Conservation (phyloP, 2,113 vertebrate species). For the Hiodon tergisus region DNA sequence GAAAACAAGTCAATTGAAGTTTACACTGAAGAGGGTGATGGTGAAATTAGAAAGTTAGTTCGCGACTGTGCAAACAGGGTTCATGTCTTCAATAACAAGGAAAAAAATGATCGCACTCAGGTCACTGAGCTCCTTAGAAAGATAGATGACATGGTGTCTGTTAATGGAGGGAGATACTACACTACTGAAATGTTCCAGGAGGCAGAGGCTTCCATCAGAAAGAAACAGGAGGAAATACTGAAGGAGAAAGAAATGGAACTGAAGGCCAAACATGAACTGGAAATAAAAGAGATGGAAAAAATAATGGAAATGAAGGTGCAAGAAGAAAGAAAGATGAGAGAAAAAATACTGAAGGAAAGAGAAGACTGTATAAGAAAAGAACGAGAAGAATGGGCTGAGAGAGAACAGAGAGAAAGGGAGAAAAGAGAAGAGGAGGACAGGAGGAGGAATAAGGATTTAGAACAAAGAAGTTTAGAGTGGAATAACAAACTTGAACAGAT, state of each 20-base stretch:
- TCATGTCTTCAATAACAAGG: constrained; percentile 15
- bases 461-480: not conserved
- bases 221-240: constrained; percentile 30
- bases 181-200: constrained; percentile 19
- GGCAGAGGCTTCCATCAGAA: constrained; percentile 2
- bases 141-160: constrained; percentile 17
- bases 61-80: not conserved
- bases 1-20: not conserved
- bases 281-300: not conserved
- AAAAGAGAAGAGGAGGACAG: constrained; percentile 17
- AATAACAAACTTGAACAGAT: constrained; percentile 1
- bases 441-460: not conserved
- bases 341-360: constrained; percentile 22
- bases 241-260: constrained; percentile 32
- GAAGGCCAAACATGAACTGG: constrained; percentile 7
- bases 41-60: not conserved
- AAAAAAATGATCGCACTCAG: not conserved
- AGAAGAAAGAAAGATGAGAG: not conserved
- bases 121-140: constrained; percentile 22
- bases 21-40: not conserved
- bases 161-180: constrained; percentile 5
- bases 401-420: constrained; percentile 16
- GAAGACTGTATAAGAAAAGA: constrained; percentile 13
- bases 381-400: constrained; percentile 15
- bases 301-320: constrained; percentile 13